A percentile compares a stretch with the other conserved stretches of the same genome.
phyloP scores from a whole-genome alignment of 1,140 invertebrate genomes.

The Dreissena polymorpha region DNA sequence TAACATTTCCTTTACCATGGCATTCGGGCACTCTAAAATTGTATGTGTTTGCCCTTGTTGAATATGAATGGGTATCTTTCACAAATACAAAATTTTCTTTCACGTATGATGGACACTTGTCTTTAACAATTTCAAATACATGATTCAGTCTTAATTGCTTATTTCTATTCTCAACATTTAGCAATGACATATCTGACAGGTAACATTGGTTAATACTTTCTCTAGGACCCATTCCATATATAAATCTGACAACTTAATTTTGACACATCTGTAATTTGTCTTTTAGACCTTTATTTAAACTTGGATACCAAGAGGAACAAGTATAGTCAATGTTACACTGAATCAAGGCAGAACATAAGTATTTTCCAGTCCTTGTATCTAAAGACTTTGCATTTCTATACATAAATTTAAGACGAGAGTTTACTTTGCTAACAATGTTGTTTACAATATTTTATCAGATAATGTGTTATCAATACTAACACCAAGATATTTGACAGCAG shows the following conservation, averaged over 20 bases:
- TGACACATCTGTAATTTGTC: neutral
- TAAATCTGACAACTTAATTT: constrained; percentile 20
- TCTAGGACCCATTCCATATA: constrained; percentile 12
- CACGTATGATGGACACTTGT: constrained; percentile 15
- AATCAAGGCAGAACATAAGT: constrained; percentile 12
- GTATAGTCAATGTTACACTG: constrained; percentile 25
- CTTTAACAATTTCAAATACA: constrained; percentile 20
- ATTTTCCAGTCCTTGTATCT: constrained; percentile 1
- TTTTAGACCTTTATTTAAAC: constrained; percentile 17
- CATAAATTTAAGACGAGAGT: too few relatives aligned
- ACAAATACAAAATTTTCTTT: constrained; percentile 25
- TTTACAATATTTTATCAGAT: too few relatives aligned
- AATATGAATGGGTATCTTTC: constrained; percentile 1
- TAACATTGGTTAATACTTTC: constrained; percentile 13
- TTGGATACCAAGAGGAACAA: constrained; percentile 19
- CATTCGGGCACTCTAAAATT: constrained; percentile 27
- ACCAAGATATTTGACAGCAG: too few relatives aligned
- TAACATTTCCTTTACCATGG: constrained; percentile 6
- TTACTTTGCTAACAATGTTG: too few relatives aligned
- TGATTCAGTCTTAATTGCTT: constrained; percentile 10
- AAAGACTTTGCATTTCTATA: constrained; percentile 17
- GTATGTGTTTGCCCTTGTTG: neutral
- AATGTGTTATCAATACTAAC: too few relatives aligned
- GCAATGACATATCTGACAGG: constrained; percentile 20
- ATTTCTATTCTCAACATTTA: constrained; percentile 20